Evolutionary conservation across 2,888 invertebrate genomes (phyloP).

Genomic region (Junonia oenone): DNA sequence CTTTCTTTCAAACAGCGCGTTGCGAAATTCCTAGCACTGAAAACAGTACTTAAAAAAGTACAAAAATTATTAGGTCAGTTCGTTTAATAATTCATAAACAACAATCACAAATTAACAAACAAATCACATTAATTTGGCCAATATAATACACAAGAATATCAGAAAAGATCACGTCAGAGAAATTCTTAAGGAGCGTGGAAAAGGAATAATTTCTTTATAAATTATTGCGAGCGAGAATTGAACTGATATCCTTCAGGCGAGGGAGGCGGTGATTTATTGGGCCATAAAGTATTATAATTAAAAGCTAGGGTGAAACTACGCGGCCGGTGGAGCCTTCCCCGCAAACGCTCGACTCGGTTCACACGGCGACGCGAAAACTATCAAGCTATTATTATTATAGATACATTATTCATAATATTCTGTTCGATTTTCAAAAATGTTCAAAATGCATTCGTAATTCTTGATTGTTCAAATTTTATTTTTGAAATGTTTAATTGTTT

Average conservation of each 20-base stretch:
- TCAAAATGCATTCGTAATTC: no score
- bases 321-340: conserved; percentile 41
- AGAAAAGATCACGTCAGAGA: conserved; percentile 15
- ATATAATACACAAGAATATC: neutral
- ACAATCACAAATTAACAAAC: neutral
- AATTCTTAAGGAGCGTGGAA: conserved; percentile 29
- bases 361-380: conserved; percentile 9
- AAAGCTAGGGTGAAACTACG: conserved; percentile 80
- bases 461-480: no score
- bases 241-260: conserved; percentile 82
- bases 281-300: conserved; percentile 90
- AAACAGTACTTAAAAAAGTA: no score
- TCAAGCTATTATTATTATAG: neutral
- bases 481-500: no score
- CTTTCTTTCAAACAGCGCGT: no score
- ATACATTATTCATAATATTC: neutral
- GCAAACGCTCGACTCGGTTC: conserved; percentile 38
- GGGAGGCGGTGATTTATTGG: conserved; percentile 84
- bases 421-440: neutral
- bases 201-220: conserved; percentile 83
- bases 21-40: no score
- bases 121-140: neutral
- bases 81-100: neutral
- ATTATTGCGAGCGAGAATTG: conserved; percentile 84
- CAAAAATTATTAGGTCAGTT: no score